These are phyloP conservation scores for Tachystola acroxantha DNA, from an alignment of 2,888 invertebrate species.

Conservation along the genomic window DNA sequence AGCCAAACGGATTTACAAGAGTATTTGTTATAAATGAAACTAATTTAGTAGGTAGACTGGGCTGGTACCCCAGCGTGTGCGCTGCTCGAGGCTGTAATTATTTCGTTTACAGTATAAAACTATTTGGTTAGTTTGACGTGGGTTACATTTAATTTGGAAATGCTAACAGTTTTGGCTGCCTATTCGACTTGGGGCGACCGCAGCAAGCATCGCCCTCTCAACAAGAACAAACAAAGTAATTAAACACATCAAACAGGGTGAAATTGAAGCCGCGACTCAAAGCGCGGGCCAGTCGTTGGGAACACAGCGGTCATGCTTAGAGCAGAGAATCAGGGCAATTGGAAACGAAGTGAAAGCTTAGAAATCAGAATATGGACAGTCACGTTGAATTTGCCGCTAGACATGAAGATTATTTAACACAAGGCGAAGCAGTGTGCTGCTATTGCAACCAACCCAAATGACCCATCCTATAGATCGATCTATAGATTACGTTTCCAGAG, in stretches of 20 bases:
- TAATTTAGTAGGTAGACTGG: constrained; percentile 5
- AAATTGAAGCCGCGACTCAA: constrained; percentile 68
- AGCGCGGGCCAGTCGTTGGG: constrained; percentile 21
- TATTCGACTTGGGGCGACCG: constrained; percentile 68
- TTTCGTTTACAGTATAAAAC: constrained; percentile 64
- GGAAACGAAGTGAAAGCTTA: too few relatives aligned
- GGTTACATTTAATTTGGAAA: constrained; percentile 73
- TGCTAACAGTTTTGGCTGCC: constrained; percentile 65
- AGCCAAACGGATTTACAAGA: not conserved
- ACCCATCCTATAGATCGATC: too few relatives aligned
- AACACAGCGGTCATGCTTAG: constrained; percentile 2
- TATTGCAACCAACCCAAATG: too few relatives aligned
- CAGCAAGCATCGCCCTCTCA: constrained; percentile 60
- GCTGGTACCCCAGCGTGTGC: constrained; percentile 3
- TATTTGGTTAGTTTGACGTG: constrained; percentile 70
- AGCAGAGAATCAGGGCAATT: not conserved
- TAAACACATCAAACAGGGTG: constrained; percentile 74
- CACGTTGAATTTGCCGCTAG: too few relatives aligned
- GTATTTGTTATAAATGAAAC: constrained; percentile 8
- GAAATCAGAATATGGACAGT: too few relatives aligned
- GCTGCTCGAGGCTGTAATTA: constrained; percentile 44
- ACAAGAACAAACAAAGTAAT: constrained; percentile 77
- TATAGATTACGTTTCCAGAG: too few relatives aligned
- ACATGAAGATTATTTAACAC: too few relatives aligned
- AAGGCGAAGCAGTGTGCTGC: too few relatives aligned